Percentiles rank a stretch among this genome's conserved stretches.
These are phyloP conservation scores for Volucella bombylans DNA, from an alignment of 2,888 invertebrate genomes.

Conservation along the genomic window DNA sequence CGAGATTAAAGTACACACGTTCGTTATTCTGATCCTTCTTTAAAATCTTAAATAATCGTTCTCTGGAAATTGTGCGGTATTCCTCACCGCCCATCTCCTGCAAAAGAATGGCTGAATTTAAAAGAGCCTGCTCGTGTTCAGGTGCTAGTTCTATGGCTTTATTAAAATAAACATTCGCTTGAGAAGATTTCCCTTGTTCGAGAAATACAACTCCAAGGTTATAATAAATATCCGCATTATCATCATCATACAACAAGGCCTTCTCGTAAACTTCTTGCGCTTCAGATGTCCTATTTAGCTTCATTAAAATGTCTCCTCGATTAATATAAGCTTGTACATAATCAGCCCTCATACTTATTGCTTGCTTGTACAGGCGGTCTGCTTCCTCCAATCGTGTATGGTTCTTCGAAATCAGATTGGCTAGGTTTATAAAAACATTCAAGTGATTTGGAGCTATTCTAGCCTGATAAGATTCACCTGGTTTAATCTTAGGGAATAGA, in stretches of 20 bases:
- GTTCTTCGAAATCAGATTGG: conserved; percentile 96
- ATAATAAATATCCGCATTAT: conserved; percentile 96
- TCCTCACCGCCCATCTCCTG: conserved; percentile 94
- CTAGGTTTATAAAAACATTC: conserved; percentile 97
- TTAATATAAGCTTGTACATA: conserved; percentile 96
- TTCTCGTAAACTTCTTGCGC: conserved; percentile 97
- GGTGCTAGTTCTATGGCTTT: conserved; percentile 96
- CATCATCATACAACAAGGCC: conserved; percentile 95
- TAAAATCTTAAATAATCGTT: conserved; percentile 91
- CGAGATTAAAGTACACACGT: conserved; percentile 96
- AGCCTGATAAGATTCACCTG: conserved; percentile 97
- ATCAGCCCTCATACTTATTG: conserved; percentile 98
- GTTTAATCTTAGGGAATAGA: conserved; percentile 93
- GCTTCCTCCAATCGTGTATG: conserved; percentile 96
- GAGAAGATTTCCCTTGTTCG: conserved; percentile 94
- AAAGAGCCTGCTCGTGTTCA: conserved; percentile 95
- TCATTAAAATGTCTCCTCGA: conserved; percentile 97
- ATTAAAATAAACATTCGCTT: conserved; percentile 95
- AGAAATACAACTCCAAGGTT: conserved; percentile 96
- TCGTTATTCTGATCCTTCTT: conserved; percentile 89
- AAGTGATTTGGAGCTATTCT: conserved; percentile 97
- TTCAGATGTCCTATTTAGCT: conserved; percentile 95
- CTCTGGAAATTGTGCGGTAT: conserved; percentile 89
- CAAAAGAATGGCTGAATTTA: conserved; percentile 96
- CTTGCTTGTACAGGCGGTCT: conserved; percentile 95